A percentile compares a stretch with the other conserved stretches of the same genome.
Evolutionary conservation across 2,113 vertebrate genomes (phyloP).

Genomic region (Laticauda laticaudata): DNA sequence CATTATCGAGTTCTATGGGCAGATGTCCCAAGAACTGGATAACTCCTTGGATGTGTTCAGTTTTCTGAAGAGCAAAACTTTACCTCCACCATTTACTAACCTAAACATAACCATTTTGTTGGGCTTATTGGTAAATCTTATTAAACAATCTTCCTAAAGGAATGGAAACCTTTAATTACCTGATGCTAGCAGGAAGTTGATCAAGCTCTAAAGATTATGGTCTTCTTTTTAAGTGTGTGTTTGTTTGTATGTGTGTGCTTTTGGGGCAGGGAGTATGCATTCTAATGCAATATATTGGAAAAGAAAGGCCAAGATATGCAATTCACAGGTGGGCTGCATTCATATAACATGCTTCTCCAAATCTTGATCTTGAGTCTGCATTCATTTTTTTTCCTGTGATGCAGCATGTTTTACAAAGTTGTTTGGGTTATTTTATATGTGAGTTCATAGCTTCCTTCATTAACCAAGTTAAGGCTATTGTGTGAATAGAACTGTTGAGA

Average conservation of each 20-base stretch:
- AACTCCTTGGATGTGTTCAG: neutral
- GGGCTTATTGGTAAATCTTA: neutral
- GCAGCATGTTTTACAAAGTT: neutral
- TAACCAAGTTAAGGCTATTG: neutral
- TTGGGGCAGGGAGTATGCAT: neutral
- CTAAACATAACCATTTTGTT: neutral
- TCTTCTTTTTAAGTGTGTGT: slow-evolving; percentile 35
- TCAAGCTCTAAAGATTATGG: slow-evolving; percentile 55
- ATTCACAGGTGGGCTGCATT: slow-evolving; percentile 33
- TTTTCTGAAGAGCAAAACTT: neutral
- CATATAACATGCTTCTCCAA: neutral
- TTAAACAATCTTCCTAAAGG: slow-evolving; percentile 35
- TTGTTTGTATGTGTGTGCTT: neutral
- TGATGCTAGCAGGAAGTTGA: slow-evolving; percentile 49
- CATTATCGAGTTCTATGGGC: neutral
- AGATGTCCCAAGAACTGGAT: neutral
- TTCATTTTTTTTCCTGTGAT: neutral
- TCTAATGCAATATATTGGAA: neutral
- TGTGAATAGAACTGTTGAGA: neutral
- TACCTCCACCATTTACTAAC: neutral
- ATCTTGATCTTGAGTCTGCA: neutral
- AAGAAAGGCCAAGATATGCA: slow-evolving; percentile 49
- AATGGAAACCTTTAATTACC: slow-evolving; percentile 50
- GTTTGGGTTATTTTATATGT: neutral
- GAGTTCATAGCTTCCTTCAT: neutral